phyloP scores from a whole-genome alignment of 2,113 vertebrate genomes.

The Xiphias gladius region DNA sequence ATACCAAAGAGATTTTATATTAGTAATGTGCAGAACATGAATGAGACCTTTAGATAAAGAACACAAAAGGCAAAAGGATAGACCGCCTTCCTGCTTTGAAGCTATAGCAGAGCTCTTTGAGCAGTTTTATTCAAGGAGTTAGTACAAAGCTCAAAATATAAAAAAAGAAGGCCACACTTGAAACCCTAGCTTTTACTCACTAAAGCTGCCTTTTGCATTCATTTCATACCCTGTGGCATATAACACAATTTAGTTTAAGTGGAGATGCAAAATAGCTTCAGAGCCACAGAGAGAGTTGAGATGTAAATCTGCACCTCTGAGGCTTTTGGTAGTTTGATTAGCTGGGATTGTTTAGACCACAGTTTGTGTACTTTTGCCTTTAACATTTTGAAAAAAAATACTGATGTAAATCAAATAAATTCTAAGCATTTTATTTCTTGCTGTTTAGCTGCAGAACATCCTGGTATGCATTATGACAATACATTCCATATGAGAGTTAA shows the following conservation, averaged over 20 bases:
- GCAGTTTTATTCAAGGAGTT: slow-evolving; percentile 48
- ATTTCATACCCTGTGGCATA: not conserved
- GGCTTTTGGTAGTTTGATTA: slow-evolving; percentile 1
- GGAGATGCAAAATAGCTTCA: not conserved
- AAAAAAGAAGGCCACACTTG: slow-evolving; percentile 6
- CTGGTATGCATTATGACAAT: not conserved
- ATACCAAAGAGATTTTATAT: slow-evolving; percentile 8
- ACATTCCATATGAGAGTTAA: not conserved
- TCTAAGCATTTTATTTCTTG: not conserved
- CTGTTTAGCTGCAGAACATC: not conserved
- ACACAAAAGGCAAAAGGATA: slow-evolving; percentile 35
- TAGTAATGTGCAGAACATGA: slow-evolving; percentile 32
- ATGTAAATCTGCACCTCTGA: slow-evolving; percentile 17
- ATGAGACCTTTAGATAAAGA: slow-evolving; percentile 33
- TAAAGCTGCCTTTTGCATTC: slow-evolving; percentile 2
- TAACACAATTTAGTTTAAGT: slow-evolving; percentile 16
- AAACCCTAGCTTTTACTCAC: slow-evolving; percentile 4
- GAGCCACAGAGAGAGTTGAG: not conserved
- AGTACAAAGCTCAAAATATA: slow-evolving; percentile 42
- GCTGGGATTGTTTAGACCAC: not conserved
- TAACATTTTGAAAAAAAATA: not conserved
- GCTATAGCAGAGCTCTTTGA: slow-evolving; percentile 28
- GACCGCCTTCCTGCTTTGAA: not conserved
- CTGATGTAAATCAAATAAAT: not conserved
- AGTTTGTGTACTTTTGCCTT: not conserved